Evolutionary conservation across 1,140 invertebrate species (phyloP).

Genomic region (Drosophila punjabiensis): DNA sequence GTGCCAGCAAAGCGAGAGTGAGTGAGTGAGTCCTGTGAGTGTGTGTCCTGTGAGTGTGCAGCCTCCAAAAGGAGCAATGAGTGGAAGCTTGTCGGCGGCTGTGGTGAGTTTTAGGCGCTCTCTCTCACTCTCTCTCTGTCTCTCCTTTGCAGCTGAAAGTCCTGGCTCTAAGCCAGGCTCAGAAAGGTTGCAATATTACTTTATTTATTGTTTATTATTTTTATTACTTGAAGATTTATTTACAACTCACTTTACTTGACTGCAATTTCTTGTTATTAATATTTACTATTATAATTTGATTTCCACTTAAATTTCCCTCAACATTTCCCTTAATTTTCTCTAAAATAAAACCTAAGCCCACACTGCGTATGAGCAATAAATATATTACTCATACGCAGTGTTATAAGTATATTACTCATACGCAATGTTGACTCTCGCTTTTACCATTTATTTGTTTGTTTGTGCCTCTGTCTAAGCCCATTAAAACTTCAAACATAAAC

Average conservation of each 20-base stretch:
- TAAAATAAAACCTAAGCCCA: neutral
- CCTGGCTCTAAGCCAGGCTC: conserved; percentile 16
- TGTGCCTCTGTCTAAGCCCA: neutral
- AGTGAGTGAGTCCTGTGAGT: conserved; percentile 11
- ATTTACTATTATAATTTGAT: neutral
- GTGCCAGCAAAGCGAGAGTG: neutral
- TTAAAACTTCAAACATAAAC: conserved; percentile 2
- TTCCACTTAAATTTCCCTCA: neutral
- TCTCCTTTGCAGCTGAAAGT: neutral
- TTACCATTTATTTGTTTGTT: neutral
- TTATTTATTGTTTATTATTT: neutral
- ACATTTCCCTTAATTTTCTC: neutral
- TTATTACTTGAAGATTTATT: neutral
- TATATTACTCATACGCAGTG: conserved; percentile 12
- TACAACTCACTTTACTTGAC: neutral
- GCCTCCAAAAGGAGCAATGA: conserved; percentile 4
- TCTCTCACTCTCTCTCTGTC: neutral
- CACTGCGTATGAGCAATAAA: conserved; percentile 7
- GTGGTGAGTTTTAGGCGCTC: conserved; percentile 28
- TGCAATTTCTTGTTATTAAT: neutral
- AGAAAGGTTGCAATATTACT: neutral
- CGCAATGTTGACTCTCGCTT: neutral
- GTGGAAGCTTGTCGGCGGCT: conserved; percentile 25
- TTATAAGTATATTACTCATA: conserved; percentile 14
- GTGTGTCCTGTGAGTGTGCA: conserved; percentile 15